Evolutionary conservation across 2,888 invertebrate genomes (phyloP), one percentile per base, ranked within the genome.

Genomic region (Cheilosia soror): DNA sequence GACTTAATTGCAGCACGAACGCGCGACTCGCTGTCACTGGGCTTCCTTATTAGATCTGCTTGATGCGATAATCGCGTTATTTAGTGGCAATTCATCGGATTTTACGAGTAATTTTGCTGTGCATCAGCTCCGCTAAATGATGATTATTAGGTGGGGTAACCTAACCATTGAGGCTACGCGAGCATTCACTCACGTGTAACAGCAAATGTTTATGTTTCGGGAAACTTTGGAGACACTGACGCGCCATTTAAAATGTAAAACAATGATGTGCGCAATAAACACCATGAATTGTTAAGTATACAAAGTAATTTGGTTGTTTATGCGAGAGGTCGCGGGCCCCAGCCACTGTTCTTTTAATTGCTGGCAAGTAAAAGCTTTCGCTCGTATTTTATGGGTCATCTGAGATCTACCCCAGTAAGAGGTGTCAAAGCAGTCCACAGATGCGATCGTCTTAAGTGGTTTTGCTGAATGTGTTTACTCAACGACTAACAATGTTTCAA

Each of bases 21-120:
- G 85, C 76, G 85, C 76, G 76, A 76, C 55, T 63, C 60, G 62
- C 72, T 85, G 81, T 77, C 85, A 72, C 77, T 58, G 77, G 62
- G 85, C 85, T 85, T 85, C 85, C 85, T 85, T 72, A 85, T 85
- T 85, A 85, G 85, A 85, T 85, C 72, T 77, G 44, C 58, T 77
- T 77, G 76, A n/a, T 33, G 51, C 72, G 85, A 85, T 85, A 85
- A 57, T 72, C 27, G 53, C 65, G 77, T 85, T 81, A 81, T 85
- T 85, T 85, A 85, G 81, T 81, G 81, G 72, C 85, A 68, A 81
- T 85, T 81, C 76, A 44, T 68, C 62, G 81, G 72, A 77, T 85
- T 85, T 85, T 81, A 85, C 85, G 85, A 85, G 85, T 81, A 76
- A 85, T 85, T 81, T 81, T 77, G 72, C 62, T 68, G 81, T 60